phyloP scores from a whole-genome alignment of 2,797 vertebrate genomes.

The Acomys russatus region DNA sequence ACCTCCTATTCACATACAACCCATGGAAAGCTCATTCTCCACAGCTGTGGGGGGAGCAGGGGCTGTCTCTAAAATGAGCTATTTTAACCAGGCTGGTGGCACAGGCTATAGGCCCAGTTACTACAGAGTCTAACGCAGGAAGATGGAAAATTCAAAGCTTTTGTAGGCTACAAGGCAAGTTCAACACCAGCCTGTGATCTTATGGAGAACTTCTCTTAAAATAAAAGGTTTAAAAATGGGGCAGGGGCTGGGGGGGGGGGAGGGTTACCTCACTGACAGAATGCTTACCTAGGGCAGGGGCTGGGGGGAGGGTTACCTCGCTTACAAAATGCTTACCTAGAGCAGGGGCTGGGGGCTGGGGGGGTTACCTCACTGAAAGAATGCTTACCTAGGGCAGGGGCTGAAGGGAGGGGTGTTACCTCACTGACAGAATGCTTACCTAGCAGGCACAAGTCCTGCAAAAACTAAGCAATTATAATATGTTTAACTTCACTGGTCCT shows the following conservation, averaged over 20 bases:
- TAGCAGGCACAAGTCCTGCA: neutral
- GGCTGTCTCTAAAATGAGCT: slow-evolving; percentile 39
- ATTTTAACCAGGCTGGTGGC: neutral
- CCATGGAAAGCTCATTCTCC: too few relatives aligned
- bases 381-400: neutral
- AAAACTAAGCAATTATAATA: slow-evolving; percentile 40
- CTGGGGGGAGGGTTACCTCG: too few relatives aligned
- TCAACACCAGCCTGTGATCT: neutral
- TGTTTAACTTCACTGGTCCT: slow-evolving; percentile 42
- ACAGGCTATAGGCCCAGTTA: neutral
- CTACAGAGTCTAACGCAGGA: neutral
- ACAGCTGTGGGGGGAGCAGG: too few relatives aligned
- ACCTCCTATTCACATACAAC: too few relatives aligned
- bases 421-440: neutral
- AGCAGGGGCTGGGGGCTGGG: too few relatives aligned
- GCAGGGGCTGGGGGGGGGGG: neutral
- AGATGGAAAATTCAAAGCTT: neutral
- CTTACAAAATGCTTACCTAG: neutral
- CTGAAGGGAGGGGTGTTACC: too few relatives aligned
- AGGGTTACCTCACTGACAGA: neutral
- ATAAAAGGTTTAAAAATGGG: neutral
- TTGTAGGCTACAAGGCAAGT: neutral
- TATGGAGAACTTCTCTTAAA: neutral
- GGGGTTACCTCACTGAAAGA: neutral
- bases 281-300: neutral